These are phyloP conservation scores for Apocrypta bakeri DNA, from an alignment of 1,140 invertebrate species.

Conservation along the genomic window DNA sequence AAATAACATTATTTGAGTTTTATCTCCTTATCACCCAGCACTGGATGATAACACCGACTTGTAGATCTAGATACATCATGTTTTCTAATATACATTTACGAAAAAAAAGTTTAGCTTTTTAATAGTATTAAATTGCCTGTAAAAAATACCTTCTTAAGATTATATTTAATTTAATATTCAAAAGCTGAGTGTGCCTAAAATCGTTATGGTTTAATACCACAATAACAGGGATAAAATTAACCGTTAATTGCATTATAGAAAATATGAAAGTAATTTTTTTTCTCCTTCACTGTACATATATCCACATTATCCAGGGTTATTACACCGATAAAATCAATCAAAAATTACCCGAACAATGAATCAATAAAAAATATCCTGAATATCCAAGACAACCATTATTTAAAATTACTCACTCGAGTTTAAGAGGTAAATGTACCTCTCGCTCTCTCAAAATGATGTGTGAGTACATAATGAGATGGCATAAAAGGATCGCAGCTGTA, in stretches of 20 bases:
- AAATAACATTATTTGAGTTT: no score
- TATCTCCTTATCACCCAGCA: no score
- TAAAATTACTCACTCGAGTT: conserved; percentile 35
- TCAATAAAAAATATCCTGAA: conserved; percentile 1
- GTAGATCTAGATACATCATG: no score
- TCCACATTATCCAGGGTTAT: not conserved
- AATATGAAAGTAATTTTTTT: not conserved
- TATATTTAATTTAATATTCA: no score
- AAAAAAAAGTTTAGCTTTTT: no score
- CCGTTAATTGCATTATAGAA: not conserved
- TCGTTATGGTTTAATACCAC: no score
- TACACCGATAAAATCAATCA: conserved; percentile 32
- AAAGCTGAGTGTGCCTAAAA: no score
- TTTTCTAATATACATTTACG: no score
- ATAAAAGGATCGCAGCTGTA: conserved; percentile 15
- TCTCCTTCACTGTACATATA: not conserved
- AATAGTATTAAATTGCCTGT: no score
- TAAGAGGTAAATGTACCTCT: not conserved
- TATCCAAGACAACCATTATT: not conserved
- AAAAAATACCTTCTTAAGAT: no score
- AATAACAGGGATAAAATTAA: no score
- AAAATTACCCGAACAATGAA: conserved; percentile 11
- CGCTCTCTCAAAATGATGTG: not conserved
- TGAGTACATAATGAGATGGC: conserved; percentile 30
- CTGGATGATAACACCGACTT: no score